Percentiles rank a stretch among this genome's conserved stretches.
Evolutionary conservation across 2,888 invertebrate species (phyloP).

Genomic region (Eueremaeus valkanovi): DNA sequence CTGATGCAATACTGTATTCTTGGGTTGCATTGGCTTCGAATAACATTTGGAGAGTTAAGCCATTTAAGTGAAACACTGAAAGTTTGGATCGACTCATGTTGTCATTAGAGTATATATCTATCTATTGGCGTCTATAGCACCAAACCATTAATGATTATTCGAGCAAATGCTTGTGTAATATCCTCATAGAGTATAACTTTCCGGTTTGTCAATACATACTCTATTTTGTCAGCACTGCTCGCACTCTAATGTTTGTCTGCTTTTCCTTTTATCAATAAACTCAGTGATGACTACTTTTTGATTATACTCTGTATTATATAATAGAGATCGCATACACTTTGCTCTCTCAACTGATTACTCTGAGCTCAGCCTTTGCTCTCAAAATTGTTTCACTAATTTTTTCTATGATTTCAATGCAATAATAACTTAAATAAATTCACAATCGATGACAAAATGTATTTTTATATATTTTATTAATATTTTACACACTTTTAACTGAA

Average conservation of each 20-base stretch:
- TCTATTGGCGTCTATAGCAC: not conserved
- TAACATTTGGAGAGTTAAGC: conserved; percentile 23
- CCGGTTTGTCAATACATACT: conserved; percentile 20
- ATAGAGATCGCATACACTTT: not conserved
- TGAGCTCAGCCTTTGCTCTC: not conserved
- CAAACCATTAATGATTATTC: conserved; percentile 29
- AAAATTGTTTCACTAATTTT: not conserved
- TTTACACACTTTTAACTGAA: too few relatives aligned
- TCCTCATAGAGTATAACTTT: conserved; percentile 25
- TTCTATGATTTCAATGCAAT: too few relatives aligned
- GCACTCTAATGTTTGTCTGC: conserved; percentile 17
- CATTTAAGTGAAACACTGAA: conserved; percentile 30
- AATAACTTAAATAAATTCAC: too few relatives aligned
- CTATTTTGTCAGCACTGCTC: not conserved
- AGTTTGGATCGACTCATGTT: conserved; percentile 25
- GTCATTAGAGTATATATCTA: not conserved
- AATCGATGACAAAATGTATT: too few relatives aligned
- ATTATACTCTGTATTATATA: conserved; percentile 21
- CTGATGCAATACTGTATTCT: not conserved
- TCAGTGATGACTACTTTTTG: conserved; percentile 1
- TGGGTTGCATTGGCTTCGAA: conserved; percentile 8
- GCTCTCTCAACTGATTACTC: not conserved
- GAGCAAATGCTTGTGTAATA: conserved; percentile 28
- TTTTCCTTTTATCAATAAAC: conserved; percentile 8
- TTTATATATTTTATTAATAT: too few relatives aligned